A percentile compares a stretch with the other conserved stretches of the same genome.
These are phyloP conservation scores for Adela reaumurella DNA, from an alignment of 2,888 invertebrate species.

Conservation along the genomic window DNA sequence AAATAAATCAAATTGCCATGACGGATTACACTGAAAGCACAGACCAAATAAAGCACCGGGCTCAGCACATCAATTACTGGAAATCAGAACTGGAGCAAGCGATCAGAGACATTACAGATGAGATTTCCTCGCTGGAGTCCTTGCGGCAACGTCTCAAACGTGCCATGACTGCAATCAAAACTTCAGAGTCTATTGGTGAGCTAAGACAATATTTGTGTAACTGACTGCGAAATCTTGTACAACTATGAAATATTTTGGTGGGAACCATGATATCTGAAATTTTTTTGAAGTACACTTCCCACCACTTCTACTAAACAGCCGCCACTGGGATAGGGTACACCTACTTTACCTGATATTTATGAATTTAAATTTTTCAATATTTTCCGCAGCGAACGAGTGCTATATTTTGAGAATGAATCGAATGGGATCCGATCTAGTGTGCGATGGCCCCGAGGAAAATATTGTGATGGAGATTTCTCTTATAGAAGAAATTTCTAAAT, in stretches of 20 bases:
- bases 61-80: slow-evolving; percentile 46
- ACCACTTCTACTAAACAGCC: too few species aligned
- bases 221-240: too few species aligned
- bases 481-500: slow-evolving; percentile 63
- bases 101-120: slow-evolving; percentile 38
- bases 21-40: slow-evolving; percentile 38
- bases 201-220: too few species aligned
- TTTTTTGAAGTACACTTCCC: too few species aligned
- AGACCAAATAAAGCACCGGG: slow-evolving; percentile 34
- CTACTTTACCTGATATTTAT: too few species aligned
- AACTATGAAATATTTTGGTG: too few species aligned
- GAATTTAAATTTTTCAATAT: too few species aligned
- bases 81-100: slow-evolving; percentile 41
- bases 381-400: slow-evolving; percentile 59
- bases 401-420: slow-evolving; percentile 63
- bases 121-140: slow-evolving; percentile 32
- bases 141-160: slow-evolving; percentile 44
- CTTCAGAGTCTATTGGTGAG: slow-evolving; percentile 28
- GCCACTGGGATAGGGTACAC: too few species aligned
- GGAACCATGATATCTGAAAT: too few species aligned
- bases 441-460: slow-evolving; percentile 73
- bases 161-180: slow-evolving; percentile 33
- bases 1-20: slow-evolving; percentile 42
- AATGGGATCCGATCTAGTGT: slow-evolving; percentile 69
- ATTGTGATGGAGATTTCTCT: slow-evolving; percentile 68